A percentile compares a stretch with the other conserved stretches of the same genome.
These are phyloP conservation scores for Mesitornis unicolor DNA, from an alignment of 2,113 vertebrate genomes.

Conservation along the genomic window DNA sequence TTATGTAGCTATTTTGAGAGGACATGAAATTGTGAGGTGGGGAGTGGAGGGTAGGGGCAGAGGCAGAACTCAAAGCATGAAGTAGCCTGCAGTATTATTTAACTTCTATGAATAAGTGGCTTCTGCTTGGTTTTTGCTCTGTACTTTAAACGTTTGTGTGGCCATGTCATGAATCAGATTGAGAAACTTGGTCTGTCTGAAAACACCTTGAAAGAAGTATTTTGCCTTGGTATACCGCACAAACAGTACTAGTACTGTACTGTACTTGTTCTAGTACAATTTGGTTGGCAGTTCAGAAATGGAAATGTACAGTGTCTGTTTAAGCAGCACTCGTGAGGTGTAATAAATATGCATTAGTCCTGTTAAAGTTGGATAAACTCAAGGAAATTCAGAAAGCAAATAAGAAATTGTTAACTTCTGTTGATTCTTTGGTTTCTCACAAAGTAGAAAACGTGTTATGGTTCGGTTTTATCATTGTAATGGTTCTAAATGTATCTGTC, in stretches of 20 bases:
- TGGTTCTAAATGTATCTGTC: neutral
- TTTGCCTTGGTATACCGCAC: neutral
- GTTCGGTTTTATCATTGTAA: neutral
- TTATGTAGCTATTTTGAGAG: neutral
- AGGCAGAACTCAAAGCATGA: neutral
- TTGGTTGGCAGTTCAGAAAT: neutral
- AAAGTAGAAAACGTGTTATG: neutral
- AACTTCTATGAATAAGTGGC: neutral
- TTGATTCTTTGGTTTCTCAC: neutral
- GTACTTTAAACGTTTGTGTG: neutral
- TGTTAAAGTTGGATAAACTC: neutral
- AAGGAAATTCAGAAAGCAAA: neutral
- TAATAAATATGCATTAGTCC: neutral
- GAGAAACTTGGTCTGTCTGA: neutral
- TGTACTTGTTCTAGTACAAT: neutral
- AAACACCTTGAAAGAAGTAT: neutral
- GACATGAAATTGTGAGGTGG: neutral
- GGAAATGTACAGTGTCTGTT: neutral
- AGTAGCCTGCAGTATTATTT: neutral
- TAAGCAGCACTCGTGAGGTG: neutral
- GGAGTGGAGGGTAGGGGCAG: neutral
- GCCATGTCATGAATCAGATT: neutral
- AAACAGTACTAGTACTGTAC: too few relatives aligned
- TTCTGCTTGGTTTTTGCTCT: neutral
- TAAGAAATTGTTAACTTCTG: neutral